phyloP scores from a whole-genome alignment of 2,797 vertebrate genomes.

The Leptodactylus fallax region DNA sequence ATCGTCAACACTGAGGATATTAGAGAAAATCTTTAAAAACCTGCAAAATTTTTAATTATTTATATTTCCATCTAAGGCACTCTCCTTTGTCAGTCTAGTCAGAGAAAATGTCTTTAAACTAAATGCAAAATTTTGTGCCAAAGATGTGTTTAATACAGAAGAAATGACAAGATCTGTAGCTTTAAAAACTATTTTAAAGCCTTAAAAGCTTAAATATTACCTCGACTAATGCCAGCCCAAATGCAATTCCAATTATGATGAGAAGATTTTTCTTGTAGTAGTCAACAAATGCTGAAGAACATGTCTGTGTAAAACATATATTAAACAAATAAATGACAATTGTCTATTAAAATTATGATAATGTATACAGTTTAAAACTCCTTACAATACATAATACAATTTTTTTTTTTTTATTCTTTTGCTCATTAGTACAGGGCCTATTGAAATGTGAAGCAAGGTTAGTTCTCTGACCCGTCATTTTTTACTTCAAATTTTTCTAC shows the following conservation, averaged over 20 bases:
- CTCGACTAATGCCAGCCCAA: conserved; percentile 78
- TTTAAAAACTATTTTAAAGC: not conserved
- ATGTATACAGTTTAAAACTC: not conserved
- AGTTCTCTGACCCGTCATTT: too few species aligned
- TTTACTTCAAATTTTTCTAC: too few species aligned
- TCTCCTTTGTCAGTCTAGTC: too few species aligned
- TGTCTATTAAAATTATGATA: not conserved
- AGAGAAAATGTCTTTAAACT: too few species aligned
- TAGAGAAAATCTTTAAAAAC: too few species aligned
- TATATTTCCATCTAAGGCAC: too few species aligned
- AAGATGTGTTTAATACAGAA: not conserved
- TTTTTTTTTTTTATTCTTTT: too few species aligned
- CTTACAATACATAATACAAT: not conserved
- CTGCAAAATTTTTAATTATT: too few species aligned
- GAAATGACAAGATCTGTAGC: not conserved
- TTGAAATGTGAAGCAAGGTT: too few species aligned
- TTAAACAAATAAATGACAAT: not conserved
- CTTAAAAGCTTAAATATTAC: conserved; percentile 68
- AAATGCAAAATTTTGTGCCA: too few species aligned
- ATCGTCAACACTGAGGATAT: too few species aligned
- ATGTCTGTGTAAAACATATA: conserved; percentile 70
- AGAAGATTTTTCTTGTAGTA: conserved; percentile 57
- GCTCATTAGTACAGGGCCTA: too few species aligned
- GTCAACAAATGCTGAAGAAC: conserved; percentile 59
- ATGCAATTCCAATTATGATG: conserved; percentile 73